Base-by-base conservation (phyloP, 2,113 vertebrate genomes). In the Cephalopholis sonnerati region DNA sequence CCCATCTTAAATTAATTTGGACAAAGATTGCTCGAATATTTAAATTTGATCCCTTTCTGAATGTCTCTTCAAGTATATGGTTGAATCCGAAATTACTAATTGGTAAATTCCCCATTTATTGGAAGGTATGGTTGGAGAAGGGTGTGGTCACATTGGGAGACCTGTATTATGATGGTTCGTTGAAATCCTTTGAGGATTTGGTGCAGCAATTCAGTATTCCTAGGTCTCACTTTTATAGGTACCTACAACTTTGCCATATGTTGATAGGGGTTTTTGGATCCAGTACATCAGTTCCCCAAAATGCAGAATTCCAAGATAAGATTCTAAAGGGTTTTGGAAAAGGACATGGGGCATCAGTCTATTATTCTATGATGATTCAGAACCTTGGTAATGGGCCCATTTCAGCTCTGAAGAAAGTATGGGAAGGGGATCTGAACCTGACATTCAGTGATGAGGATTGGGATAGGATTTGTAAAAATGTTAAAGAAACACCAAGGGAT, bases 1-100 rank as follows among this genome's bases (percentile, higher is more conserved):
- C 58, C 20, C 58, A 61, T 61, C 27, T 61, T 61, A 36, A 61
- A 61, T 58, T 61, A 61, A 61, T 61, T 17, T 61, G 58, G 58
- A 61, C 58, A 12, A 32, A 18, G 27, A 17, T 32, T 61, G 58
- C 58, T 61, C 25, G 25, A 55, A 58, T 58, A 15, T 59, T 61
- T 61, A 32, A 61, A 20, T 61, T 61, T 32, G 27, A 61, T 18
- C 27, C 17, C 1, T 20, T 20, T 61, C 58, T 61, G 5, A 61
- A 61, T 61, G 27, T 9, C 16, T 32, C 27, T 61, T 59, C 57
- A 32, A 20, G 58, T 61, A 61, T 32, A 1, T 61, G 17, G 27
- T 61, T 32, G 12, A 61, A 61, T 61, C 27, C 58, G 1, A 61
- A 32, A 20, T 20, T 59, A 59, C 13, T 5, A 29, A 59, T 59